Base-by-base conservation (phyloP, 2,797 vertebrate genomes). In the Enteromius radiatus region DNA sequence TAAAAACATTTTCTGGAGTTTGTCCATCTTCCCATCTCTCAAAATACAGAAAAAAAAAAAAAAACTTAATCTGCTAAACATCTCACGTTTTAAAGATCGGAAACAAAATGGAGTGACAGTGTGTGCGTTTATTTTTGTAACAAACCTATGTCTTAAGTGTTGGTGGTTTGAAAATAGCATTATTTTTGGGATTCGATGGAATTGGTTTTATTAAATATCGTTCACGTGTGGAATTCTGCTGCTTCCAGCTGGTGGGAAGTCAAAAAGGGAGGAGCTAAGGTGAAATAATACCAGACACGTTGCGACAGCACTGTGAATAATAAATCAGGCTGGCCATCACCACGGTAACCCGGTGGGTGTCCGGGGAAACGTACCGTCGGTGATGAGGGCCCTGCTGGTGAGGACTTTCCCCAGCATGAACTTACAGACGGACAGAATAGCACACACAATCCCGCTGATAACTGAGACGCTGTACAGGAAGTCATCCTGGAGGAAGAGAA, bases 391-490 rank as follows among this genome's bases (percentile, higher is more conserved):
- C 88, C 96, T 94, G 95, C 98, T 99, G 52, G 98, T 99, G 61
- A 99, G 96, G 78, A 98, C 95, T 89, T 92, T 97, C 28, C 98
- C 97, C 84, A 99, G 94, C 97, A 98, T 95, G 86, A 97, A 98
- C 92, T 99, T 99, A 88, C 96, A 87, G 81, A 96, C 93, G 0
- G 96, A 95, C 93, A 99, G 90, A 86, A 92, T 87, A 79, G 96
- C 91, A 89, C 98, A 99, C 36, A 96, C 89, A 90, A 99, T 87
- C 78, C 98, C 98, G 54, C 98, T 99, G 91, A 99, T 89, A 86
- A 99, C 95, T 78, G 98, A 98, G 88, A 99, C 97, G 3, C 97
- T 97, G 85, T 98, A 99, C 81, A 99, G 95, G 91, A 99, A 99
- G 85, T 95, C 94, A 49, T 97, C 98, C 98, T 99, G 92, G 52